Conservation (phyloP, 2,888 invertebrate species). For the Eucera pruinosa region DNA sequence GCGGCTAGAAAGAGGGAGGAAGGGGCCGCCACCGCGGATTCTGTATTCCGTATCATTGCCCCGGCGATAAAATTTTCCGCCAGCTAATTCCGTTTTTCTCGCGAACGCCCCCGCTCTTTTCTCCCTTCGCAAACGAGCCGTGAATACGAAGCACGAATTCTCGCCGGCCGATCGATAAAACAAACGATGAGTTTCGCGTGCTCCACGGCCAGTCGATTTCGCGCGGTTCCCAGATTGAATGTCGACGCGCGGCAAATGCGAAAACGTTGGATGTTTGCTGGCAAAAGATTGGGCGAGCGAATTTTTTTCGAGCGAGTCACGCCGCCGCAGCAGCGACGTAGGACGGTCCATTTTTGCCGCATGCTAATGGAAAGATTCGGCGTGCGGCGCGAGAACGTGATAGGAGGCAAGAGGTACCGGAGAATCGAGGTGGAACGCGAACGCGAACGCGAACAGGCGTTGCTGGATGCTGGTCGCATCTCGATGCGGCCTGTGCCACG, state of each 20-base stretch:
- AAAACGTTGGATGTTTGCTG: neutral
- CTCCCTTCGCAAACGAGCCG: neutral
- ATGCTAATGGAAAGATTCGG: too few species aligned
- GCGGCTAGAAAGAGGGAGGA: too few species aligned
- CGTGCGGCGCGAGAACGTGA: neutral
- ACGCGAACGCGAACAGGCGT: neutral
- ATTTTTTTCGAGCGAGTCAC: neutral
- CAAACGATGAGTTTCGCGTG: conserved; percentile 13
- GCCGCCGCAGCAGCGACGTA: neutral
- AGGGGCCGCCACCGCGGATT: too few species aligned
- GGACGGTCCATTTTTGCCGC: neutral
- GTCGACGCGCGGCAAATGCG: neutral
- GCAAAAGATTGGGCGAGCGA: too few species aligned
- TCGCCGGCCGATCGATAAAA: conserved; percentile 15
- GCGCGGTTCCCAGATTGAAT: conserved; percentile 23
- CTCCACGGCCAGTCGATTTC: conserved; percentile 13
- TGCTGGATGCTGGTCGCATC: conserved; percentile 26
- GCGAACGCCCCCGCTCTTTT: neutral
- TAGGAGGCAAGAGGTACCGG: too few species aligned
- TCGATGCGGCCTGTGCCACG: conserved; percentile 33
- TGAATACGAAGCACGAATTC: conserved; percentile 25
- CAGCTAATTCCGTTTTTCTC: neutral
- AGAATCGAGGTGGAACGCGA: too few species aligned
- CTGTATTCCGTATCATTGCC: neutral
- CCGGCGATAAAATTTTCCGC: neutral